Evolutionary conservation across 2,113 vertebrate genomes (phyloP), one percentile per base, ranked within the genome.

Genomic region (Mastomys coucha): DNA sequence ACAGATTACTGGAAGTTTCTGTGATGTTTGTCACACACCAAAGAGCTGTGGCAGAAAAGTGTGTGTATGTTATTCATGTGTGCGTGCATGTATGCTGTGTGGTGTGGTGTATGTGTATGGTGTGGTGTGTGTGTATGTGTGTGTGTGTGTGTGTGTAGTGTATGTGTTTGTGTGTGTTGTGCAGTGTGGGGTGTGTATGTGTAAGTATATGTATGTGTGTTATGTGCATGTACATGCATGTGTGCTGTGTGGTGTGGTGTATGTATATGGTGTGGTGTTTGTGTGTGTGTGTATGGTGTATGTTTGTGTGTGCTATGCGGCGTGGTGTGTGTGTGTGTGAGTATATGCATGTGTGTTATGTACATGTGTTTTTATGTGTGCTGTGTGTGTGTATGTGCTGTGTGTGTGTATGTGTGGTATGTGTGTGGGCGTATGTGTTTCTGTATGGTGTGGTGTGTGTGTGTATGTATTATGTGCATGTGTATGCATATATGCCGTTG

Each of bases 1-100:
- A 91, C 3, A 42, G 77, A 60, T 77, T 58, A 73, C 36, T 88
- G 96, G 31, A 94, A 88, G 92, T 94, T 98, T 97, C 93, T 96
- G 78, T 95, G 76, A 91, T 91, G 10, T 75, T 70, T 42, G 1
- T 97, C 93, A 96, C 19, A 80, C 77, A 97, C 60, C 22, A 94
- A 77, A 93, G 92, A 98, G 84, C 20, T 80, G 56, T n/a, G 51
- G 95, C 89, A 42, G 49, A 67, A 98, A 93, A 86, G 87, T 45
- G 39, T 31, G 58, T 85, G 22, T 28, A 24, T 26, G 42, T 26
- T 67, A 67, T 0, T 0, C 10, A 70, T 96, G 69, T 90, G n/a
- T 88, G 56, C 26, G 7, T 42, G 19, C 72, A 39, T 60, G 36
- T 69, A 31, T 69, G 31, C 13, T 16, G 19, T 33, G 20, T 51